These are phyloP conservation scores for Busseola fusca DNA, from an alignment of 2,888 invertebrate species.

Conservation along the genomic window DNA sequence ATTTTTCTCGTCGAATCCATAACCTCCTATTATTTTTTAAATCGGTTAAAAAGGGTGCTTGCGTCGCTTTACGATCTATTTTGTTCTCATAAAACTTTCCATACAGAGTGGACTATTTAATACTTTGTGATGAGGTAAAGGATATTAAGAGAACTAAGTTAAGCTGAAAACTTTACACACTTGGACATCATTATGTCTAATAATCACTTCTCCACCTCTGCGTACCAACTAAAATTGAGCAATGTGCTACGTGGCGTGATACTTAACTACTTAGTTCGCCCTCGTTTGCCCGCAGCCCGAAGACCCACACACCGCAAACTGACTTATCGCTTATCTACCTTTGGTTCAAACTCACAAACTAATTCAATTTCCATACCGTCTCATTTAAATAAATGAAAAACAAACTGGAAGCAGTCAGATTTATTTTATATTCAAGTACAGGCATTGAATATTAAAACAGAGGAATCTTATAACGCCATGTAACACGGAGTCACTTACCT, in stretches of 20 bases:
- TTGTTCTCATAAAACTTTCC: not conserved
- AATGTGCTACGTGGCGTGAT: slow-evolving; percentile 41
- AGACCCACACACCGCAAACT: slow-evolving; percentile 15
- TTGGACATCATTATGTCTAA: not conserved
- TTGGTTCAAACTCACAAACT: slow-evolving; percentile 39
- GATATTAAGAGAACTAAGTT: not conserved
- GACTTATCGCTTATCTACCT: slow-evolving; percentile 49
- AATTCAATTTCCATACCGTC: slow-evolving; percentile 44
- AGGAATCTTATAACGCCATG: not conserved
- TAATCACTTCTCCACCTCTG: slow-evolving; percentile 10
- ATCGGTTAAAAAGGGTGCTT: not conserved
- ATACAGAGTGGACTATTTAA: not conserved
- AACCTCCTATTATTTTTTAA: not conserved
- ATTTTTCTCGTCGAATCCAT: not conserved
- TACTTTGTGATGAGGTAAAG: not conserved
- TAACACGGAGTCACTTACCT: slow-evolving; percentile 16
- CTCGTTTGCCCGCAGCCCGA: slow-evolving; percentile 26
- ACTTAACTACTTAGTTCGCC: slow-evolving; percentile 41
- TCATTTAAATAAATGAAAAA: slow-evolving; percentile 27
- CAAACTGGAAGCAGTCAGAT: slow-evolving; percentile 7
- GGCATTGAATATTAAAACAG: slow-evolving; percentile 39
- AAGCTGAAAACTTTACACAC: slow-evolving; percentile 26
- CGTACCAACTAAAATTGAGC: slow-evolving; percentile 38
- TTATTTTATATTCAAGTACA: slow-evolving; percentile 5
- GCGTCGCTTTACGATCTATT: not conserved